Conservation (phyloP, 35 echinoderm and acorn worm species). For the Heliocidaris erythrogramma region DNA sequence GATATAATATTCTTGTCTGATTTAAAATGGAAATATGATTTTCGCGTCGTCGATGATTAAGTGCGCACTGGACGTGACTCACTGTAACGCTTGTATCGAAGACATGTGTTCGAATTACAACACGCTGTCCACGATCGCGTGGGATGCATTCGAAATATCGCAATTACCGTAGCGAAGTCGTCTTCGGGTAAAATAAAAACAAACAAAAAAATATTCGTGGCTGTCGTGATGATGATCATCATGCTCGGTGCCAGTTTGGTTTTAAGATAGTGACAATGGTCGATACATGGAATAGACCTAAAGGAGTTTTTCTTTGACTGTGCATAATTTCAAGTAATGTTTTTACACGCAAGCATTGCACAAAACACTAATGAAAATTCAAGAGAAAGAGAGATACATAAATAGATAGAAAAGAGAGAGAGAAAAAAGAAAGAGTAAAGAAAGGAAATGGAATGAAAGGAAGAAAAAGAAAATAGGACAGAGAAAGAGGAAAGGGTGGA, state of each 20-base stretch:
- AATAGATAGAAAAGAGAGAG: not conserved
- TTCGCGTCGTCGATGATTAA: constrained; percentile 19
- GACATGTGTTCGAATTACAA: constrained; percentile 40
- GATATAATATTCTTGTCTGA: constrained; percentile 18
- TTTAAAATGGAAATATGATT: constrained; percentile 30
- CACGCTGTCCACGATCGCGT: constrained; percentile 26
- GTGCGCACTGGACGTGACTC: not conserved
- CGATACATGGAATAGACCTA: no score
- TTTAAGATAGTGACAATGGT: no score
- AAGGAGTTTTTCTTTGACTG: not conserved
- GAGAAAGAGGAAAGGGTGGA: not conserved
- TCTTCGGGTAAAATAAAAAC: not conserved
- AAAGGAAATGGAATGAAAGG: not conserved
- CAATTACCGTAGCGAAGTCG: not conserved
- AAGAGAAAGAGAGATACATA: not conserved
- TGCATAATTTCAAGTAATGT: not conserved
- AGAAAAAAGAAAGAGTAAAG: not conserved
- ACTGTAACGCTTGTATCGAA: constrained; percentile 31
- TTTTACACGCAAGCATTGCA: no score
- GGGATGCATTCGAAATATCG: not conserved
- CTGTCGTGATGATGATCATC: not conserved
- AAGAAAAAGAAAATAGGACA: not conserved
- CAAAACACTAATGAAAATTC: not conserved
- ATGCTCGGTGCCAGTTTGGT: not conserved
- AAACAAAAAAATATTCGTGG: not conserved